A percentile compares a stretch with the other conserved stretches of the same genome.
phyloP scores from a whole-genome alignment of 2,113 vertebrate species.

The Campylorhamphus procurvoides region DNA sequence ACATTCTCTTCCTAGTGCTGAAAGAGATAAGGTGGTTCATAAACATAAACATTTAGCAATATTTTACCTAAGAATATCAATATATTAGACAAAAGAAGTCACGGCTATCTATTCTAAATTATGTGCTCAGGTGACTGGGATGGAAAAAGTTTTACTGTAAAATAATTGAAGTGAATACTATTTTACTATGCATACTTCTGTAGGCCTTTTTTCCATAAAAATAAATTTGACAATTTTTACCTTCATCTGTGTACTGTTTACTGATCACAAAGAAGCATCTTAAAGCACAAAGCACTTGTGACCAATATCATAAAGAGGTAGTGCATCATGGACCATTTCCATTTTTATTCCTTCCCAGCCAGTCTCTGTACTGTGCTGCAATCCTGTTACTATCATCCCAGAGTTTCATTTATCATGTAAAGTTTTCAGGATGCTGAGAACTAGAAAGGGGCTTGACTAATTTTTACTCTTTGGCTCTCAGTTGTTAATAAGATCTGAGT shows the following conservation, averaged over 20 bases:
- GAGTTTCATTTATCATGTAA: background rate
- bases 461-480: background rate
- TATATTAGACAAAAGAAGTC: background rate
- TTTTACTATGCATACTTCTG: background rate
- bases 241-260: background rate
- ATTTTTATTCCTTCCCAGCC: background rate
- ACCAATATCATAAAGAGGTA: background rate
- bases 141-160: background rate
- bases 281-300: background rate
- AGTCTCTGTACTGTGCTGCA: background rate
- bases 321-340: background rate
- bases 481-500: background rate
- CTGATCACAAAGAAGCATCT: background rate
- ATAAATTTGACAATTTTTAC: background rate
- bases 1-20: slow-evolving; percentile 96
- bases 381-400: background rate
- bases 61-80: background rate
- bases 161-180: background rate
- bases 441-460: background rate
- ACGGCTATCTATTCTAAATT: background rate
- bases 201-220: background rate
- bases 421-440: background rate
- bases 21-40: background rate
- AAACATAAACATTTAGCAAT: background rate
- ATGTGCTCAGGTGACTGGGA: background rate